Conservation (phyloP, 2,888 invertebrate genomes). For the Acanthoscelides obtectus region DNA sequence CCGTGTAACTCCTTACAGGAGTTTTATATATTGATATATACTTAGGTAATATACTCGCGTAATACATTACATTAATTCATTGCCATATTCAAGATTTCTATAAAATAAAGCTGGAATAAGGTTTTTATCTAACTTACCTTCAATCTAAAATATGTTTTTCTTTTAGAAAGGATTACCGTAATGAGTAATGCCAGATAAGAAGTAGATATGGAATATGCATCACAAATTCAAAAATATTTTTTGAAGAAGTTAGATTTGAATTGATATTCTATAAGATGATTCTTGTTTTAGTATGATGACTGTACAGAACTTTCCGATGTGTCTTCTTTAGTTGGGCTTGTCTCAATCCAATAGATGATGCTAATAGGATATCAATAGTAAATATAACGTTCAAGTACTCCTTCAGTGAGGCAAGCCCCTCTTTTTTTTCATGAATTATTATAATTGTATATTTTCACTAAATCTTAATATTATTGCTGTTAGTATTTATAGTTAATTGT, state of each 20-base stretch:
- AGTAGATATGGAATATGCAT: no score
- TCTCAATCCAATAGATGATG: not conserved
- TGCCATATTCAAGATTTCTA: not conserved
- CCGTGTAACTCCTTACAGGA: not conserved
- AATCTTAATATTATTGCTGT: not conserved
- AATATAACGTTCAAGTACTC: not conserved
- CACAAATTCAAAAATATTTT: no score
- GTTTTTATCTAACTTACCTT: no score
- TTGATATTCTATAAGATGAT: no score
- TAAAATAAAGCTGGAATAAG: not conserved
- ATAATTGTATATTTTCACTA: not conserved
- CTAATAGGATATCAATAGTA: not conserved
- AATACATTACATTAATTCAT: not conserved
- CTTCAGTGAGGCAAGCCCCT: not conserved
- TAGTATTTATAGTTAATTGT: not conserved
- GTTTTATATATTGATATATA: not conserved
- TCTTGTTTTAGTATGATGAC: no score
- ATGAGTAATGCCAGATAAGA: no score
- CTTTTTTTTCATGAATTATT: not conserved
- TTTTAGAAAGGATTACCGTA: no score
- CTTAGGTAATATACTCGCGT: not conserved
- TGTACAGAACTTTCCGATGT: not conserved
- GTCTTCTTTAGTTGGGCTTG: not conserved
- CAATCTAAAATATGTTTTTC: no score
- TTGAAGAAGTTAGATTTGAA: no score